Evolutionary conservation across 2,888 invertebrate species (phyloP), one percentile per base, ranked within the genome.

Genomic region (Morpho deidamia): DNA sequence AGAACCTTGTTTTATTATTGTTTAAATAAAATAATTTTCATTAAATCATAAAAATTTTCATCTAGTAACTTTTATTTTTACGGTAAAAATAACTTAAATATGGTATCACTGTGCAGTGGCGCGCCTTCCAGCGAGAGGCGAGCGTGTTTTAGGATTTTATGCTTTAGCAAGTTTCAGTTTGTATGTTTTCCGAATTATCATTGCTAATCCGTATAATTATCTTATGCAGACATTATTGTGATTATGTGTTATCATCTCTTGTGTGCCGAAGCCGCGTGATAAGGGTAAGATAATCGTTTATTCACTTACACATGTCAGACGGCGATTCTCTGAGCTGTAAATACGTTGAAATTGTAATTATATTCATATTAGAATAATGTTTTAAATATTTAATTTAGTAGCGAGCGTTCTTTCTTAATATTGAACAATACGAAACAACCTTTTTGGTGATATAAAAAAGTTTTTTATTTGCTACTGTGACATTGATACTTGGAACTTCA

Each of bases 241-340:
- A 87, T 85, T 86, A 87, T 85, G 85, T 85, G 81, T 78, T 76
- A 81, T 79, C 78, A 81, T 76, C 75, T 71, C 70, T 71, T 74
- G 80, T 78, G 81, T 74, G 71, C 68, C 69, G 65, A 76, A 79
- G 76, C 76, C 74, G 79, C 78, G 75, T 75, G 83, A 84, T 85
- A 86, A 85, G 79, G 84, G 88, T 88, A 80, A 86, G 86, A 68
- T 72, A 66, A 62, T 66, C 72, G 66, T 78, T 77, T 74, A 70
- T 63, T 56, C 55, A 64, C 62, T 71, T 66, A 62, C 49, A 40
- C 62, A 63, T 74, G 74, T 71, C 76, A 71, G 70, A 66, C 70
- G 74, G 71, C 72, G 66, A 62, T 45, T 60, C 59, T 57, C 49
- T 65, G 58, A 64, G 65, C 60, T 66, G 56, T 62, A 62, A 23